Percentiles rank a stretch among this genome's conserved stretches.
These are phyloP conservation scores for Vimba vimba DNA, from an alignment of 2,113 vertebrate genomes.

Conservation along the genomic window DNA sequence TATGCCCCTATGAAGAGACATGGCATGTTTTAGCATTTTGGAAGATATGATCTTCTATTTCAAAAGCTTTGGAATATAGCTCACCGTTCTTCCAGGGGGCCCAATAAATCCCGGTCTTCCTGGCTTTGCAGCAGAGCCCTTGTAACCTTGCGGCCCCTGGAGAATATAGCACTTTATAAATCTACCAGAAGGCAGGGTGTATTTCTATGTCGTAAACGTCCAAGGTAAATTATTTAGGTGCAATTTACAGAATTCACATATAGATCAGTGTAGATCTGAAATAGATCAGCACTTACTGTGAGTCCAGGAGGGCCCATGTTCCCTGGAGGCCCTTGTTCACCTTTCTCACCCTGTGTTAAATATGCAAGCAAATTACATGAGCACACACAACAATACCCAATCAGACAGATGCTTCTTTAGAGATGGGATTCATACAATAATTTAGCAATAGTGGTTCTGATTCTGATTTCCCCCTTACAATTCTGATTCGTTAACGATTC, in stretches of 20 bases:
- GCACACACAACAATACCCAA: background rate
- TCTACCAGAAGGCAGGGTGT: constrained; percentile 56
- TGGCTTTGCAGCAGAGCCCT: constrained; percentile 77
- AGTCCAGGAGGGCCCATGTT: constrained; percentile 78
- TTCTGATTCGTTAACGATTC: background rate
- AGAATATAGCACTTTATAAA: constrained; percentile 65
- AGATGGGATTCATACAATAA: background rate
- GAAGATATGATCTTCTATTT: constrained; percentile 60
- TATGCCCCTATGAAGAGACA: constrained; percentile 75
- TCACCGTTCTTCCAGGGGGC: constrained; percentile 74
- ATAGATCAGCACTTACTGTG: constrained; percentile 69
- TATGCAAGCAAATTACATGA: constrained; percentile 18
- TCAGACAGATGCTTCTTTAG: background rate
- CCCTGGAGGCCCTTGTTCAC: constrained; percentile 71
- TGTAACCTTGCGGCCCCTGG: constrained; percentile 74
- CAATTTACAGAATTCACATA: constrained; percentile 20
- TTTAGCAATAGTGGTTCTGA: background rate
- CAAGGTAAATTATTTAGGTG: constrained; percentile 56
- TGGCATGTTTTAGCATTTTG: constrained; percentile 59
- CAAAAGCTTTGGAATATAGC: constrained; percentile 53
- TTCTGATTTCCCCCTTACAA: background rate
- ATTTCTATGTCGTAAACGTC: constrained; percentile 44
- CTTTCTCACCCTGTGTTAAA: constrained; percentile 78
- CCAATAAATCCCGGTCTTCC: constrained; percentile 78
- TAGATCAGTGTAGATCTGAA: background rate